Percentiles rank a stretch among this genome's conserved stretches.
Conservation (phyloP, 2,113 vertebrate species). For the Vombatus ursinus region DNA sequence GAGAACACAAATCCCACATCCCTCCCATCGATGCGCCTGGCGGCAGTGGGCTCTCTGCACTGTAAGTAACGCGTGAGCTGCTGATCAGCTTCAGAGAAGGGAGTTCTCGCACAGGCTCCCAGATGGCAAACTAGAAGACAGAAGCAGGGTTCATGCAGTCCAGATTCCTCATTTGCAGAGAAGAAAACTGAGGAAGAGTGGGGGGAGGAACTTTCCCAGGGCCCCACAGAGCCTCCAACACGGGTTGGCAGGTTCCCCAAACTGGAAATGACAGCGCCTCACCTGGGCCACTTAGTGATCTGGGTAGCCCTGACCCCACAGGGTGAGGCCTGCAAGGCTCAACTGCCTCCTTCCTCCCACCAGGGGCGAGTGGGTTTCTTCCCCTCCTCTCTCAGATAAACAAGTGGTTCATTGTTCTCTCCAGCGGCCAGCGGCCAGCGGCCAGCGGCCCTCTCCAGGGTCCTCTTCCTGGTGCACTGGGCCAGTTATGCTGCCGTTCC, state of each 20-base stretch:
- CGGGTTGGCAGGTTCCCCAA: too few species aligned
- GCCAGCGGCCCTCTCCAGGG: constrained; percentile 6
- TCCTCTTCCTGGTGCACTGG: constrained; percentile 74
- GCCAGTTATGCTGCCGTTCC: constrained; percentile 47
- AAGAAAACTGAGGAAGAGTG: not conserved
- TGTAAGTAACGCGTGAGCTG: not conserved
- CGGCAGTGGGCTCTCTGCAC: too few species aligned
- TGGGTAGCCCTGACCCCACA: not conserved
- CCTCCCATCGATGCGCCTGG: not conserved
- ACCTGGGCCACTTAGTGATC: not conserved
- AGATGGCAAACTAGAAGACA: not conserved
- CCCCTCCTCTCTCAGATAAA: constrained; percentile 76
- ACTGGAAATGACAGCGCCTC: not conserved
- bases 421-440: not conserved
- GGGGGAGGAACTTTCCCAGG: too few species aligned
- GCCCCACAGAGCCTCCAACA: too few species aligned
- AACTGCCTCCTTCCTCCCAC: constrained; percentile 10
- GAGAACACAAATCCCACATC: too few species aligned
- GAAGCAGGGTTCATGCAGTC: not conserved
- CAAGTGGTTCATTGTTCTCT: constrained; percentile 78
- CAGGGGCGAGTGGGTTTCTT: constrained; percentile 47
- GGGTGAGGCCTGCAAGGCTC: constrained; percentile 7
- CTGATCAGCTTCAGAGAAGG: not conserved
- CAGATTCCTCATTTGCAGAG: too few species aligned
- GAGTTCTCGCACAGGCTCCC: too few species aligned